Evolutionary conservation across 2,797 vertebrate species (phyloP), one percentile per base, ranked within the genome.

Genomic region (Peromyscus melanophrys): DNA sequence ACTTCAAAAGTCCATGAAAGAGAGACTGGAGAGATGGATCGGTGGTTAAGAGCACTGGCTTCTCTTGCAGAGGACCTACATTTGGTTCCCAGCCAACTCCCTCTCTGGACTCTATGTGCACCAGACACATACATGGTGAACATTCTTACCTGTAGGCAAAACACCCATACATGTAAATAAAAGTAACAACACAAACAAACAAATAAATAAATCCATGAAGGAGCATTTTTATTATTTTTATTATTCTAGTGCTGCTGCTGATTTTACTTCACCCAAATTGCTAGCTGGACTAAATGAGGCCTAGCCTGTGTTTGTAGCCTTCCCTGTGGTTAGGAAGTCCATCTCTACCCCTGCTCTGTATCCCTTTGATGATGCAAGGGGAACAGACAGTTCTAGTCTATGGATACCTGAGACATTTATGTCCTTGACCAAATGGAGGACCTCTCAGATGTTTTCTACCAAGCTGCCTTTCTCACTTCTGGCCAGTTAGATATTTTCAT

Each of bases 391-490:
- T 40, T 61, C 8, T 46, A 19, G 21, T 52, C 40, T 21, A n/a
- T 31, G 2, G 17, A 40, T 31, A 55, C 19, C 40, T 21, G 52
- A 90, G 59, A 23, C 85, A 37, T 69, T 89, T 77, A 89, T 69
- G 49, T 27, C 37, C 34, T 12, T 49, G n/a, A 55, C 46, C 12
- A 52, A 87, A 92, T 1, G 52, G 29, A 90, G n/a, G 12, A 63
- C 90, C 92, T 95, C 73, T 92, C 5, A 2, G 40, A 59, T 16
- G 75, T 57, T 90, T 89, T 71, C 43, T 75, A 95, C 76, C 37
- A 89, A 95, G 21, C 67, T 95, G 14, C 4, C 27, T 93, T 95
- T 90, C n/a, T 95, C 73, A 90, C 88, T 96, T 63, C 55, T 78
- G 77, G 40, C 76, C 71, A 88, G 29, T 89, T 19, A 4, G 23